Percentiles rank a stretch among this genome's conserved stretches.
These are phyloP conservation scores for Ceratitis capitata DNA, from an alignment of 1,140 invertebrate species.

Conservation along the genomic window DNA sequence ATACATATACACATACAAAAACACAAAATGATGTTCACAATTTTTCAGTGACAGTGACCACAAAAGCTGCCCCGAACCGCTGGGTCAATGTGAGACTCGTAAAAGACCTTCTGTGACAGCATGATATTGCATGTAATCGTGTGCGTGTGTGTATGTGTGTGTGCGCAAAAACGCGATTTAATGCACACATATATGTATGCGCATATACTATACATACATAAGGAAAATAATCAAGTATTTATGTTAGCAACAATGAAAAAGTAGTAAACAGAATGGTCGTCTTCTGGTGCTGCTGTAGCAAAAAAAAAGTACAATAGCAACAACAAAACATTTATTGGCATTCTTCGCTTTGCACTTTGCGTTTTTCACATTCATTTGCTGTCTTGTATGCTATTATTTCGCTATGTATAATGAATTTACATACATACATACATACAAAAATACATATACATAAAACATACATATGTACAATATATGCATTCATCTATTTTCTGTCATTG, in stretches of 20 bases:
- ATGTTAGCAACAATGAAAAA: not conserved
- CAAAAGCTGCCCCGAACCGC: not conserved
- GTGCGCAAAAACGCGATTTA: not conserved
- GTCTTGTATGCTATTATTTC: not conserved
- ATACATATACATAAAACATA: not conserved
- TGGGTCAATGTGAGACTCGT: not conserved
- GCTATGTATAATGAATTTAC: not conserved
- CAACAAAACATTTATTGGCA: not conserved
- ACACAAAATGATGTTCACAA: not conserved
- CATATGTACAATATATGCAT: not conserved
- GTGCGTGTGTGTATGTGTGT: not conserved
- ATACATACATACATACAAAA: not conserved
- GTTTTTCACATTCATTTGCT: not conserved
- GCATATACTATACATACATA: too few species aligned
- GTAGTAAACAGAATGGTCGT: not conserved
- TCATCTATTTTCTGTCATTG: too few species aligned
- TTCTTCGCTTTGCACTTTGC: not conserved
- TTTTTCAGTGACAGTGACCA: conserved; percentile 2
- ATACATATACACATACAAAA: too few species aligned
- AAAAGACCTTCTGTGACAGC: not conserved
- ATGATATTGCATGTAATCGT: not conserved
- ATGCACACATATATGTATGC: too few species aligned
- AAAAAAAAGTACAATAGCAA: not conserved
- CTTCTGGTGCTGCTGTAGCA: not conserved
- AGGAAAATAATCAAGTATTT: too few species aligned